Conservation (phyloP, 2,888 invertebrate species). For the Brenthis daphne region DNA sequence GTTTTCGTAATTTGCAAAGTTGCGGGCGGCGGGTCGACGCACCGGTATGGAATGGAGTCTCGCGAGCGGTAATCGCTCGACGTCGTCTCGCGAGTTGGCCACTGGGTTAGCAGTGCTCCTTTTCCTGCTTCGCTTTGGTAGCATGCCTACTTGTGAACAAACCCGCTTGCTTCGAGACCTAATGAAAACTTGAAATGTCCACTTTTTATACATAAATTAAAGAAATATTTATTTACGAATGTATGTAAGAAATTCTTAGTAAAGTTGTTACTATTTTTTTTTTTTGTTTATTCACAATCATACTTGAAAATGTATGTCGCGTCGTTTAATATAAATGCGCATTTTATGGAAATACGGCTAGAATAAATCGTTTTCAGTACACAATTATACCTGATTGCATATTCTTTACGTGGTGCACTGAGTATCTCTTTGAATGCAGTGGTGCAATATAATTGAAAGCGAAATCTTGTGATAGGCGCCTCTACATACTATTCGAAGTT, state of each 20-base stretch:
- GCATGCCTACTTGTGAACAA: slow-evolving; percentile 40
- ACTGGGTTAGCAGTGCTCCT: slow-evolving; percentile 80
- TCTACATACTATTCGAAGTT: slow-evolving; percentile 23
- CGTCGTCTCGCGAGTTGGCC: slow-evolving; percentile 76
- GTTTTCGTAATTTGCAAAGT: slow-evolving; percentile 50
- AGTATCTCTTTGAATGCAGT: slow-evolving; percentile 29
- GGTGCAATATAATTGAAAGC: slow-evolving; percentile 45
- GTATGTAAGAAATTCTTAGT: neutral
- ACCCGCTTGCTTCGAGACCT: slow-evolving; percentile 37
- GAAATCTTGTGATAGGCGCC: slow-evolving; percentile 39
- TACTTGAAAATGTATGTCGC: slow-evolving; percentile 17
- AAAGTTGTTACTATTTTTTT: neutral
- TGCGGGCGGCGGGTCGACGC: slow-evolving; percentile 66
- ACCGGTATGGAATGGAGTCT: slow-evolving; percentile 74
- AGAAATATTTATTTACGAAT: neutral
- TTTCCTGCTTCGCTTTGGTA: slow-evolving; percentile 71
- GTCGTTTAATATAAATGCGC: slow-evolving; percentile 22
- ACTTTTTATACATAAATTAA: slow-evolving; percentile 17
- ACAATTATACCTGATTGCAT: slow-evolving; percentile 36
- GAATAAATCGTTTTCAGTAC: slow-evolving; percentile 31
- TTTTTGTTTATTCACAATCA: neutral
- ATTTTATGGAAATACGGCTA: slow-evolving; percentile 27
- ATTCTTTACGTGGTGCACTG: slow-evolving; percentile 29
- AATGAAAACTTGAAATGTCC: slow-evolving; percentile 34
- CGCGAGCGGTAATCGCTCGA: slow-evolving; percentile 66